A percentile compares a stretch with the other conserved stretches of the same genome.
Conservation (phyloP, 1,140 invertebrate species). For the Zaprionus africanus region DNA sequence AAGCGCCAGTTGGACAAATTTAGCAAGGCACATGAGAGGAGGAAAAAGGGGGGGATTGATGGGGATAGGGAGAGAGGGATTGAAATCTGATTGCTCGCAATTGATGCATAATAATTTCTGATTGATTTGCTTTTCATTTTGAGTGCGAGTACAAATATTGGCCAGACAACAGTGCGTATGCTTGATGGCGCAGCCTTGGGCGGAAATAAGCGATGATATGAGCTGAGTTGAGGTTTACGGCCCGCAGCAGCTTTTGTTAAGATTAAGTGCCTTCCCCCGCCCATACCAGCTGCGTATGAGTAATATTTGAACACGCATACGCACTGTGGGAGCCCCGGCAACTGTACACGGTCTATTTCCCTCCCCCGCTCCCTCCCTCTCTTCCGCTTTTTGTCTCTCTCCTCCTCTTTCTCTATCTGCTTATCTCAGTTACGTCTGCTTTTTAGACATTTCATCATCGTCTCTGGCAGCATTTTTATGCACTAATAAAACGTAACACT, state of each 20-base stretch:
- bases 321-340: constrained; percentile 9
- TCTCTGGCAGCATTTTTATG: constrained; percentile 19
- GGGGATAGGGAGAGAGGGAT: too few species aligned
- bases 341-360: neutral
- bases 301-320: constrained; percentile 40
- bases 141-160: constrained; percentile 9
- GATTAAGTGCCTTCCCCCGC: constrained; percentile 32
- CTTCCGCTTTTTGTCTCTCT: neutral
- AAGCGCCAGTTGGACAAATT: neutral
- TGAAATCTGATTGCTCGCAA: constrained; percentile 1
- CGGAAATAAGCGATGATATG: neutral
- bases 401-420: neutral
- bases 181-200: constrained; percentile 20
- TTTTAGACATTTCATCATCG: constrained; percentile 45
- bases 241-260: constrained; percentile 32
- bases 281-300: constrained; percentile 24
- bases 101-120: constrained; percentile 9
- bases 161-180: constrained; percentile 54
- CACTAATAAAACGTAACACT: constrained; percentile 55
- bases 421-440: constrained; percentile 9
- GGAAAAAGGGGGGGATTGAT: neutral
- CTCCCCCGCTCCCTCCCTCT: too few species aligned
- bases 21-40: neutral
- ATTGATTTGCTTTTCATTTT: constrained; percentile 6
- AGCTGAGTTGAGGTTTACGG: constrained; percentile 32